These are phyloP conservation scores for Iselma pallidipennis DNA, from an alignment of 2,888 invertebrate species.

Conservation along the genomic window DNA sequence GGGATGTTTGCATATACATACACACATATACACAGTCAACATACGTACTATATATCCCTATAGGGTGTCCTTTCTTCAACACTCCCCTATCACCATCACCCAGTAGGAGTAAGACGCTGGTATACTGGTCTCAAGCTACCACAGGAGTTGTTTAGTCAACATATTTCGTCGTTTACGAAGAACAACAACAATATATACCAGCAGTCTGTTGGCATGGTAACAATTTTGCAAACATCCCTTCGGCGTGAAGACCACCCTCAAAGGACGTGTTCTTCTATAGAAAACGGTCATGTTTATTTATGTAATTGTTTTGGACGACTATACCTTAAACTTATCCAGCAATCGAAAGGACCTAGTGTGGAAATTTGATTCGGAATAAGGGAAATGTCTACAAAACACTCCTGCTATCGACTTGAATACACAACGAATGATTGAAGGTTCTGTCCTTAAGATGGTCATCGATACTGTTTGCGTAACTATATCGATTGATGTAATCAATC, in stretches of 20 bases:
- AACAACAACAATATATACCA: conserved; percentile 13
- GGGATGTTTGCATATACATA: conserved; percentile 11
- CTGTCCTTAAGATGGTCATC: too few relatives aligned
- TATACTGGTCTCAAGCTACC: background rate
- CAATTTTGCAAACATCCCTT: background rate
- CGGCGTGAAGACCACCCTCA: background rate
- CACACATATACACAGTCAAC: background rate
- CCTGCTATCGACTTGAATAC: too few relatives aligned
- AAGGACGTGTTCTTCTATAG: background rate
- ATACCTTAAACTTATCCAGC: too few relatives aligned
- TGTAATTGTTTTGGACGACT: background rate
- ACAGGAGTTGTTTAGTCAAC: conserved; percentile 17
- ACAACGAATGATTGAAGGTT: too few relatives aligned
- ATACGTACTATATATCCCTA: background rate
- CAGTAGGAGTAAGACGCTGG: too few relatives aligned
- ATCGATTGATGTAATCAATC: too few relatives aligned
- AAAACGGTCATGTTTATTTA: background rate
- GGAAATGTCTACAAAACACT: background rate
- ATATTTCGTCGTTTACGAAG: conserved; percentile 18
- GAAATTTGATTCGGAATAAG: background rate
- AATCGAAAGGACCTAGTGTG: background rate
- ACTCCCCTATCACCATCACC: background rate
- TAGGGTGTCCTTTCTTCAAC: background rate
- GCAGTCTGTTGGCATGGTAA: conserved; percentile 14
- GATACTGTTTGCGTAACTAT: too few relatives aligned